A percentile compares a stretch with the other conserved stretches of the same genome.
Evolutionary conservation across 2,113 vertebrate species (phyloP).

Genomic region (Pangasianodon gigas): DNA sequence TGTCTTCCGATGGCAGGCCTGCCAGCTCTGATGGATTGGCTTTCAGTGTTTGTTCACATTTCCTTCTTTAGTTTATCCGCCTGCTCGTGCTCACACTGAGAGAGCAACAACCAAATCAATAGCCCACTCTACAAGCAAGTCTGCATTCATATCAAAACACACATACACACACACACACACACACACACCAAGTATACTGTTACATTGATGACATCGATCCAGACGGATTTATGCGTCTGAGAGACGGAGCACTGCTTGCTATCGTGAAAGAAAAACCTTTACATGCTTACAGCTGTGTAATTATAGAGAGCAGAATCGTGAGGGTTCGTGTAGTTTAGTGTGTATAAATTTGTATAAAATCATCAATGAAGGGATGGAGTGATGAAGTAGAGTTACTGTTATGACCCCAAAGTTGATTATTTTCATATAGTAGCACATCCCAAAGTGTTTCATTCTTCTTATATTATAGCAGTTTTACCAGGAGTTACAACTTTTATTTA

Average conservation of each 20-base stretch:
- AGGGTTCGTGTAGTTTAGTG: background rate
- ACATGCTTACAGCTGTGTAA: background rate
- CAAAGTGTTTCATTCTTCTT: background rate
- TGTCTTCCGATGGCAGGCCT: conserved; percentile 1
- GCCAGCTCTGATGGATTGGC: conserved; percentile 20
- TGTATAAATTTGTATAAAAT: background rate
- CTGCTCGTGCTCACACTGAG: background rate
- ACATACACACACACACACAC: conserved; percentile 42
- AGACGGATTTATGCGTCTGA: conserved; percentile 11
- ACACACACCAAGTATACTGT: conserved; percentile 14
- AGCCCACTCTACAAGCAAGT: background rate
- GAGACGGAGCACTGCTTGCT: conserved; percentile 1
- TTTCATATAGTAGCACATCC: background rate
- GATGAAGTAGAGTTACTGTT: background rate
- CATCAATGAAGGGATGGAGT: background rate
- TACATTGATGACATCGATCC: conserved; percentile 26
- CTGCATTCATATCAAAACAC: conserved; percentile 39
- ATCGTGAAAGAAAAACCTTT: background rate
- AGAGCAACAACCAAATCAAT: conserved; percentile 25
- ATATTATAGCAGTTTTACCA: background rate
- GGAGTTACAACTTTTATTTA: background rate
- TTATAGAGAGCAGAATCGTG: background rate
- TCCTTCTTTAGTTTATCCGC: conserved; percentile 25
- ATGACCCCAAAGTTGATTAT: background rate
- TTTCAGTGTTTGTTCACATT: conserved; percentile 32